These are phyloP conservation scores for Argopecten irradians DNA, from an alignment of 1,140 invertebrate species.

Conservation along the genomic window DNA sequence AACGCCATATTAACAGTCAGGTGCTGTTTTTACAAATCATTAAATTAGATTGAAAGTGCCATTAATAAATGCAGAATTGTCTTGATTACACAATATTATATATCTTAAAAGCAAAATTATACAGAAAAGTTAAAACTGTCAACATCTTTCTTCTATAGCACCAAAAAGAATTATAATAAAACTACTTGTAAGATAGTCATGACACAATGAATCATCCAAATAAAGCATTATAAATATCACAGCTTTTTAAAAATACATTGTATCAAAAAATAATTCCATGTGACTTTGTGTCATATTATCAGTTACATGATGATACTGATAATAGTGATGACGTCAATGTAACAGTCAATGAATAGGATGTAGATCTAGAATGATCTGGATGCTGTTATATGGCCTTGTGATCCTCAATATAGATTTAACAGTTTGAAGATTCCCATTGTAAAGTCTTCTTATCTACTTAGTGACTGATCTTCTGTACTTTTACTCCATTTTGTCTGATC, in stretches of 20 bases:
- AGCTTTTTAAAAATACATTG: neutral
- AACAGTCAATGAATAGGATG: no score
- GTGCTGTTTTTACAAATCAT: no score
- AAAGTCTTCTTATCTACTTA: no score
- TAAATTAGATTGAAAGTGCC: no score
- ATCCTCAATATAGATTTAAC: no score
- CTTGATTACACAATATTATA: neutral
- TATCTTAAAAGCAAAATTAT: neutral
- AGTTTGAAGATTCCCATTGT: no score
- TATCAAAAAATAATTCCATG: neutral
- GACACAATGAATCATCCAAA: neutral
- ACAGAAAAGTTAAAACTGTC: neutral
- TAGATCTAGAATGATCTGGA: no score
- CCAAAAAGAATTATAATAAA: neutral
- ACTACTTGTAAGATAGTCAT: neutral
- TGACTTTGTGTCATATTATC: neutral
- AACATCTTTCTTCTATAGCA: neutral
- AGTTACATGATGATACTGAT: neutral
- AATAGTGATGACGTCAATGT: no score
- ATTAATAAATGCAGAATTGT: neutral
- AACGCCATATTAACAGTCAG: no score
- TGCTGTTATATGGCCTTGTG: no score
- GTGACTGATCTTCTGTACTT: no score
- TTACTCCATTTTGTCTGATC: no score
- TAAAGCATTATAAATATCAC: neutral